Evolutionary conservation across 2,888 invertebrate genomes (phyloP), one percentile per base, ranked within the genome.

Genomic region (Eupithecia subfuscata): DNA sequence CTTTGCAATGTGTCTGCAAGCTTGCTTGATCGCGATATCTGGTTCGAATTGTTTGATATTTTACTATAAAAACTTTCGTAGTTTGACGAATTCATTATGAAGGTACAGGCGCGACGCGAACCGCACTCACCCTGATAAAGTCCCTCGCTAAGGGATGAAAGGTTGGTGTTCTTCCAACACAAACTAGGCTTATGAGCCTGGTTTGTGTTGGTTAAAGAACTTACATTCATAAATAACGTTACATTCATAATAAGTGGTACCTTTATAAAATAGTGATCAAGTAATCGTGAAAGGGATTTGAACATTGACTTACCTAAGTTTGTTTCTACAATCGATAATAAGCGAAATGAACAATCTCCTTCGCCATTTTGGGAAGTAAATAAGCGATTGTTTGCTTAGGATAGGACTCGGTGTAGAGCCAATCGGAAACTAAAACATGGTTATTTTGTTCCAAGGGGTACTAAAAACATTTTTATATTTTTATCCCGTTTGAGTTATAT

Each of bases 351-450:
- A 37, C 37, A 67, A 67, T 11, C 65, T 40, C 37, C 65, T n/a
- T 40, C 37, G 65, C 65, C 65, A 67, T 67, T 67, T 67, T 40
- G 11, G 40, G 34, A 43, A 56, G 65, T 52, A 52, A 75, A 67
- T 73, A 69, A 56, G 40, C 34, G 52, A 45, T 70, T 67, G 67
- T 67, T 75, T 70, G 37, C 45, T 73, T 56, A 72, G 69, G 72
- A 67, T 56, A 72, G 69, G 72, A 67, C 71, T 70, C 30, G 25
- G 22, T 14, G 30, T 67, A n/a, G 11, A 69, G 25, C 68, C 60
- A 75, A 71, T 74, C 48, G 65, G 65, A 71, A 56, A 73, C 34
- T 69, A 63, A 67, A 67, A 67, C 65, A 67, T n/a, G 30, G 18
- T n/a, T 64, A 67, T 67, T 65, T 65, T 65, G 65, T 65, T 67